Conservation (phyloP, 2,888 invertebrate genomes). For the Luperina testacea region DNA sequence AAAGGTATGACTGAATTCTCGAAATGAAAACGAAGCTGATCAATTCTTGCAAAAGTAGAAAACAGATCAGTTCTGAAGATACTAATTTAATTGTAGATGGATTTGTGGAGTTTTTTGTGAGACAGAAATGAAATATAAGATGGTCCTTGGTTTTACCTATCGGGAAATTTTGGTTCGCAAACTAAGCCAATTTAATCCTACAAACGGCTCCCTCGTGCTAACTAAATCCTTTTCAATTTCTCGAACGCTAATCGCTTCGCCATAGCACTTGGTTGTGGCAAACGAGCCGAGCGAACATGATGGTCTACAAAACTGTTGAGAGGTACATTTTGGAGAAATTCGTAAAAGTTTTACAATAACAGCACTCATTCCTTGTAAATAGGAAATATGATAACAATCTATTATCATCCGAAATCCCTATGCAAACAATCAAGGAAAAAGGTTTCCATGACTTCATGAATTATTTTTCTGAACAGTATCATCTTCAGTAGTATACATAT, state of each 20-base stretch:
- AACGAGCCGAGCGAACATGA: constrained; percentile 27
- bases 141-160: constrained; percentile 61
- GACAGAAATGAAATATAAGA: constrained; percentile 41
- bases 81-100: constrained; percentile 51
- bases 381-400: constrained; percentile 1
- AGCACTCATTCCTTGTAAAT: background rate
- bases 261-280: constrained; percentile 52
- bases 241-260: constrained; percentile 75
- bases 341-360: constrained; percentile 12
- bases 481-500: background rate
- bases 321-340: constrained; percentile 19
- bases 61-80: constrained; percentile 41
- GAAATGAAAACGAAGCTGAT: constrained; percentile 18
- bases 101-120: constrained; percentile 37
- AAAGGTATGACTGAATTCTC: constrained; percentile 21
- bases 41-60: constrained; percentile 40
- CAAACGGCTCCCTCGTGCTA: constrained; percentile 77
- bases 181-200: constrained; percentile 83
- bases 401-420: background rate
- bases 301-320: constrained; percentile 28
- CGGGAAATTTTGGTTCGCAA: constrained; percentile 70
- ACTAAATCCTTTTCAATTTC: constrained; percentile 84
- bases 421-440: constrained; percentile 23
- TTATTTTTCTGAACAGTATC: background rate
- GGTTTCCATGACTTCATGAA: constrained; percentile 5